phyloP scores from a whole-genome alignment of 2,797 vertebrate genomes.

The Argya squamiceps region DNA sequence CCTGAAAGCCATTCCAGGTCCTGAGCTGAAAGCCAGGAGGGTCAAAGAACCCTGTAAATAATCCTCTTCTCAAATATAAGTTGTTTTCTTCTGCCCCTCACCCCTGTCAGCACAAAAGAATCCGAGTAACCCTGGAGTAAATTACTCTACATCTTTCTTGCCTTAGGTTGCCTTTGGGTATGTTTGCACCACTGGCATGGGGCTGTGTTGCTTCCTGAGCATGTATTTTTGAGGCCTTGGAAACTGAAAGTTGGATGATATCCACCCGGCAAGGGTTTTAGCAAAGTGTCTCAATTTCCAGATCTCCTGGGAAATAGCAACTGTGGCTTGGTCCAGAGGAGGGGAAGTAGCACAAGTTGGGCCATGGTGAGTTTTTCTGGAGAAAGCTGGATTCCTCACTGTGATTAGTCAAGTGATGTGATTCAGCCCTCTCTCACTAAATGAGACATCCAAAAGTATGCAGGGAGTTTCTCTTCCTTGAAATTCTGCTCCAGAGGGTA shows the following conservation, averaged over 20 bases:
- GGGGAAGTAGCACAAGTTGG: not conserved
- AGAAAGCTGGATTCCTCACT: not conserved
- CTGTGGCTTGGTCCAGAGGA: not conserved
- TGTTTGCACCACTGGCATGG: not conserved
- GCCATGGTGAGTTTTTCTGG: not conserved
- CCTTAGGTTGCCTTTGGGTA: not conserved
- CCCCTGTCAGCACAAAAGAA: accelerated
- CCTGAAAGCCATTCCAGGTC: not conserved
- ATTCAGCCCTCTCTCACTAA: not conserved
- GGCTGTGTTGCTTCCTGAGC: not conserved
- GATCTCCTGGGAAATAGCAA: accelerated
- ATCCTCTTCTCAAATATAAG: not conserved
- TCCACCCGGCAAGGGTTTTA: not conserved
- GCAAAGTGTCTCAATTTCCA: not conserved
- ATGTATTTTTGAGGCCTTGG: not conserved
- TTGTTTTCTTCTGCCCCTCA: not conserved
- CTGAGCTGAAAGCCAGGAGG: not conserved
- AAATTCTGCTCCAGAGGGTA: not conserved
- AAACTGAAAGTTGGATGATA: not conserved
- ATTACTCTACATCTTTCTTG: not conserved
- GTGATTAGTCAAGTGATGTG: not conserved
- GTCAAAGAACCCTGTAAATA: not conserved
- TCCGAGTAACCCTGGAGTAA: not conserved
- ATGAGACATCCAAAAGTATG: not conserved
- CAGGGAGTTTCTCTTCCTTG: not conserved